Evolutionary conservation across 35 echinoderm and acorn worm genomes (phyloP).

Genomic region (Heliocidaris tuberculata): DNA sequence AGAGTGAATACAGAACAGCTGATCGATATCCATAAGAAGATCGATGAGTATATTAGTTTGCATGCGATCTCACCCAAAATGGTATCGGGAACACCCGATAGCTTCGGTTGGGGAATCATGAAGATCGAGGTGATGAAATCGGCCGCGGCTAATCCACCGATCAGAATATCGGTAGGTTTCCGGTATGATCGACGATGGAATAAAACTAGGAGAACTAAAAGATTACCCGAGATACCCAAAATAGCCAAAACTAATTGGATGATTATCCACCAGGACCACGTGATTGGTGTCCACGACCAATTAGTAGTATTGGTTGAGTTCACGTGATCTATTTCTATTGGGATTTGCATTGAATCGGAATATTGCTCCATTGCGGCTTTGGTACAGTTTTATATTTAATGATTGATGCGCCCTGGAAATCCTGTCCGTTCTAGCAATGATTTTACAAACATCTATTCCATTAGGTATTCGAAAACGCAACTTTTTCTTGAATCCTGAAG

Average conservation of each 20-base stretch:
- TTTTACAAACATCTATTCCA: neutral
- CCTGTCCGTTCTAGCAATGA: neutral
- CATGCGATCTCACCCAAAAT: constrained; percentile 57
- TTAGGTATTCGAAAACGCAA: too few relatives aligned
- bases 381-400: neutral
- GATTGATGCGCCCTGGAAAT: neutral
- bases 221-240: constrained; percentile 69
- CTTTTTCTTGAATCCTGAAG: too few relatives aligned
- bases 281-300: constrained; percentile 21
- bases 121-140: constrained; percentile 66
- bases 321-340: neutral
- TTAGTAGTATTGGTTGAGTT: constrained; percentile 2
- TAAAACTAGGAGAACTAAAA: constrained; percentile 44
- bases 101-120: constrained; percentile 62
- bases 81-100: constrained; percentile 12
- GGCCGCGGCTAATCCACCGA: constrained; percentile 62
- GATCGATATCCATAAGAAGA: constrained; percentile 63
- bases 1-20: constrained; percentile 57
- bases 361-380: neutral
- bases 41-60: constrained; percentile 43
- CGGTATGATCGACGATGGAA: neutral
- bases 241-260: constrained; percentile 48
- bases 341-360: neutral
- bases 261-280: constrained; percentile 47
- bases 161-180: constrained; percentile 55